Evolutionary conservation across 2,888 invertebrate species (phyloP).

Genomic region (Dorcus parallelipipedus): DNA sequence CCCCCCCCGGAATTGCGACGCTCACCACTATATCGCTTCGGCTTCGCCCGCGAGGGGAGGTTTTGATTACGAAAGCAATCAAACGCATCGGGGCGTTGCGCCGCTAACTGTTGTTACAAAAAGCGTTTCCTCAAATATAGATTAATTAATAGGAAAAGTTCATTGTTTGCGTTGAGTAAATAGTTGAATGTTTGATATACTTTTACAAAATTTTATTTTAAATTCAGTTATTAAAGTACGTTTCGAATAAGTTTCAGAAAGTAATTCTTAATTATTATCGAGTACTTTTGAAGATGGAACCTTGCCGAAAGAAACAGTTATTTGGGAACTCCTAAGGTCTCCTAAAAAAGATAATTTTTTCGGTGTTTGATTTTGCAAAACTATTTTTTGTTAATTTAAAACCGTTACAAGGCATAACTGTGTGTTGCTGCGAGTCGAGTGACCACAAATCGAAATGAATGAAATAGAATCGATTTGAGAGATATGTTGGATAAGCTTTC

Average conservation of each 20-base stretch:
- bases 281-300: not conserved
- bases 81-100: constrained; percentile 1
- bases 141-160: not conserved
- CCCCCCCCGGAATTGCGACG: too few species aligned
- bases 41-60: too few species aligned
- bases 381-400: not conserved
- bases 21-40: too few species aligned
- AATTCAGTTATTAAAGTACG: not conserved
- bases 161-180: too few species aligned
- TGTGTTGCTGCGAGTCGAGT: too few species aligned
- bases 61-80: not conserved
- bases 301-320: too few species aligned
- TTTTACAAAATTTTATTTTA: not conserved
- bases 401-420: not conserved
- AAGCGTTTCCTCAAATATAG: not conserved
- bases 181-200: not conserved
- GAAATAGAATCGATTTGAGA: too few species aligned
- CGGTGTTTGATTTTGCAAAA: not conserved
- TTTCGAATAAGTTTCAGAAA: constrained; percentile 5
- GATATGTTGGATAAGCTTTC: too few species aligned
- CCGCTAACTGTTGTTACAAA: not conserved
- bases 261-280: not conserved
- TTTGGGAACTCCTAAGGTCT: too few species aligned
- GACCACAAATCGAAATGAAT: too few species aligned
- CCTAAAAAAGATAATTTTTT: not conserved